These are phyloP conservation scores for Mirounga angustirostris DNA, from an alignment of 2,113 vertebrate species.

Conservation along the genomic window DNA sequence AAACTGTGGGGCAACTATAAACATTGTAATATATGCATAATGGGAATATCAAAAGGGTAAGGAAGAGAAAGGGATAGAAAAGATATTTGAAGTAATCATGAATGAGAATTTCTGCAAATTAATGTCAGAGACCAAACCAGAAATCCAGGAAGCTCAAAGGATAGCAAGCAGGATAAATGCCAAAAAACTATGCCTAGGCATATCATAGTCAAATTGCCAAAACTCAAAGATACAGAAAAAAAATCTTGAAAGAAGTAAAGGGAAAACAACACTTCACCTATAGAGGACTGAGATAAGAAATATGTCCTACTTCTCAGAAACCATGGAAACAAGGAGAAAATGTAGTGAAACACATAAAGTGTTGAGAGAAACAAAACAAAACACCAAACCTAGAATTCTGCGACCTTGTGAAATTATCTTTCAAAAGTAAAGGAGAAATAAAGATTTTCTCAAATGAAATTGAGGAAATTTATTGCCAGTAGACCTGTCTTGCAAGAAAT, in stretches of 20 bases:
- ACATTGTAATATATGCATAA: not conserved
- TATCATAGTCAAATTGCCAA: not conserved
- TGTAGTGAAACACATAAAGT: not conserved
- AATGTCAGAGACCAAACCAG: not conserved
- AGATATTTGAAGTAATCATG: not conserved
- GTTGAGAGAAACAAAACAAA: not conserved
- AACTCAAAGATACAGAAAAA: not conserved
- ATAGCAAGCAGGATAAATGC: not conserved
- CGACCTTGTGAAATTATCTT: not conserved
- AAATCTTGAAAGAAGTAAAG: not conserved
- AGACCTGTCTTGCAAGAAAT: not conserved
- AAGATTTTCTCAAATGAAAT: not conserved
- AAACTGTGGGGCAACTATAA: not conserved
- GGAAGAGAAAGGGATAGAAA: not conserved
- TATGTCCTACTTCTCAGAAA: not conserved
- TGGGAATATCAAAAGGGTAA: not conserved
- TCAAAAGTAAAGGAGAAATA: not conserved
- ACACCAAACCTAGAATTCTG: not conserved
- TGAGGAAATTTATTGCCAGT: not conserved
- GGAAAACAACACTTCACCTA: not conserved
- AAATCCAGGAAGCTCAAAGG: not conserved
- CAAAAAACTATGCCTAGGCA: not conserved
- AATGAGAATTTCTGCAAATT: not conserved
- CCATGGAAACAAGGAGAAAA: not conserved
- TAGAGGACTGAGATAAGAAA: not conserved